Evolutionary conservation across 2,888 invertebrate genomes (phyloP).

Genomic region (Pomacea canaliculata): DNA sequence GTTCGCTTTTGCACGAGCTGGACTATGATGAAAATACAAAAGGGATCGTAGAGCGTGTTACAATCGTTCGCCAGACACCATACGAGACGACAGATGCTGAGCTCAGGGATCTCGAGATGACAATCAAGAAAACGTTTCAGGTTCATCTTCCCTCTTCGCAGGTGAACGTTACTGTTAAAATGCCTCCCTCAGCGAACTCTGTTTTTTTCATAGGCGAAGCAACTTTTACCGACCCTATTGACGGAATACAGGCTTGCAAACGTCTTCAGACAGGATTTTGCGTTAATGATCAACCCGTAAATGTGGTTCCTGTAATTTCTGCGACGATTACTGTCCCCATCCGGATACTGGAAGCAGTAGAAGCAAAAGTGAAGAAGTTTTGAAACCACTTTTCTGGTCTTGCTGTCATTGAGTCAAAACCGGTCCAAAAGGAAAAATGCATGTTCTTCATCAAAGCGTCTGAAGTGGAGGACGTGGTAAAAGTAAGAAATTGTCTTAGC

Average conservation of each 20-base stretch:
- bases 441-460: conserved; percentile 26
- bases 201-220: conserved; percentile 39
- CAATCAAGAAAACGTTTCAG: conserved; percentile 25
- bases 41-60: conserved; percentile 6
- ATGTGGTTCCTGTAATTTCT: conserved; percentile 36
- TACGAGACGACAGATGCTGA: not conserved
- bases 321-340: conserved; percentile 33
- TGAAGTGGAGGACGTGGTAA: not conserved
- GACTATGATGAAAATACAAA: not conserved
- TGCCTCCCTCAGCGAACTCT: conserved; percentile 30
- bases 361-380: conserved; percentile 32
- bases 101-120: conserved; percentile 13
- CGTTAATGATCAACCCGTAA: conserved; percentile 27
- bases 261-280: conserved; percentile 14
- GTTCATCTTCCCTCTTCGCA: conserved; percentile 17
- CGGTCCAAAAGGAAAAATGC: conserved; percentile 29
- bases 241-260: conserved; percentile 38
- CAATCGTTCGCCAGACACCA: conserved; percentile 12
- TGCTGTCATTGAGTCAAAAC: conserved; percentile 37
- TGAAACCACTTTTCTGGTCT: conserved; percentile 20
- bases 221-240: conserved; percentile 39
- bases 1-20: conserved; percentile 11
- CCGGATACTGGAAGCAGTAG: conserved; percentile 33
- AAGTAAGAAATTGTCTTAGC: conserved; percentile 11
- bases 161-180: conserved; percentile 34